Conservation (phyloP, 1,140 invertebrate genomes). For the Scaptomyza hsui region DNA sequence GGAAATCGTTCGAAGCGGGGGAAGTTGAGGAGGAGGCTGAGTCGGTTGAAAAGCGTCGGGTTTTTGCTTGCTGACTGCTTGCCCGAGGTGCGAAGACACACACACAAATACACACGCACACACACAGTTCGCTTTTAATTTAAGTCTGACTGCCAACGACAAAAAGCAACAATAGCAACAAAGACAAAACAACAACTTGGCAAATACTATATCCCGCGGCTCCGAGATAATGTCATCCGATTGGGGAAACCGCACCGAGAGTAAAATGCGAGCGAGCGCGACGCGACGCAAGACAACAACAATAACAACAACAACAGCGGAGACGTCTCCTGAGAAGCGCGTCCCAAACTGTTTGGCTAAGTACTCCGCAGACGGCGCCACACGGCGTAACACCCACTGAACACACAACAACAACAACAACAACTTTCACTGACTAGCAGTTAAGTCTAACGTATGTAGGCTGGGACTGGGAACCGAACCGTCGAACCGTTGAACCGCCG, state of each 20-base stretch:
- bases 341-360: conserved; percentile 59
- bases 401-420: conserved; percentile 35
- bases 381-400: conserved; percentile 50
- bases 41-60: neutral
- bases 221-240: conserved; percentile 76
- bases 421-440: conserved; percentile 55
- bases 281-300: conserved; percentile 16
- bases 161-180: conserved; percentile 15
- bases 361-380: conserved; percentile 65
- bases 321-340: conserved; percentile 8
- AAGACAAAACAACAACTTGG: conserved; percentile 9
- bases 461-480: conserved; percentile 1
- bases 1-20: neutral
- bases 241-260: conserved; percentile 57
- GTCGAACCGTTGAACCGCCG: no score
- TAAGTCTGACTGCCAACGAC: conserved; percentile 35
- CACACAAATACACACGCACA: no score
- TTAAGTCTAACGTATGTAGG: neutral
- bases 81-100: conserved; percentile 64
- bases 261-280: conserved; percentile 15
- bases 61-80: neutral
- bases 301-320: conserved; percentile 3
- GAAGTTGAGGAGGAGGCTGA: neutral
- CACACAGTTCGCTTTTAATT: conserved; percentile 69
- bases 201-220: conserved; percentile 39